Base-by-base conservation (phyloP, 1,140 invertebrate species). In the Bombus consobrinus region DNA sequence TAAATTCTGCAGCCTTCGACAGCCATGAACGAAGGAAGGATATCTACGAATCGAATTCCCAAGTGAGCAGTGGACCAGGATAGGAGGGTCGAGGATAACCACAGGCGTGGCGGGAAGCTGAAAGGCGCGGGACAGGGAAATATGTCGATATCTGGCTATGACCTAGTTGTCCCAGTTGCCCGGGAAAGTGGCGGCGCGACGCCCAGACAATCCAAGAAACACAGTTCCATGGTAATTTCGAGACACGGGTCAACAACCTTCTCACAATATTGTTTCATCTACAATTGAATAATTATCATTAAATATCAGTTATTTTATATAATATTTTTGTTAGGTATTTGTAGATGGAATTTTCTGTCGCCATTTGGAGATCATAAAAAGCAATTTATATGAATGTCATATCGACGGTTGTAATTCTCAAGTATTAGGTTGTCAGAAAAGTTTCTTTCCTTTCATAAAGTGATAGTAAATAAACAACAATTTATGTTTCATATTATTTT, bases 121-220 rank as follows among this genome's bases (percentile, higher is more conserved):
- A 68, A 81, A 59, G 57, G 80, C 72, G 59, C 73, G 68, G 81
- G 81, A 74, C 41, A 73, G 81, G 41, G 85, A 83, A 85, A 83
- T 77, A 87, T 85, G 87, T 88, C 87, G 88, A 83, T 88, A 87
- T 86, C 76, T 88, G 72, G 73, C 77, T 83, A 76, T 90, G 88
- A 91, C 88, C 91, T 68, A 89, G 88, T 88, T 88, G 78, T 84
- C 81, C 84, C 75, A 69, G 69, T 71, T 86, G 86, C 87, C 90
- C 88, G 91, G 91, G 87, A 86, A 87, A 77, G 75, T 81, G 39
- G 82, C 73, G 86, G 68, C 59, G 69, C 69, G 75, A 64, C 75
- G 37, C 75, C 57, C 75, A 77, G 75, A 78, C 74, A 22, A 22
- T 13, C 12, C 13, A 75, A 62, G 28, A 57, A 77, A 34, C n/a